Percentiles rank a stretch among this genome's conserved stretches.
Conservation (phyloP, 1,140 invertebrate genomes). For the Orchestia grillus region DNA sequence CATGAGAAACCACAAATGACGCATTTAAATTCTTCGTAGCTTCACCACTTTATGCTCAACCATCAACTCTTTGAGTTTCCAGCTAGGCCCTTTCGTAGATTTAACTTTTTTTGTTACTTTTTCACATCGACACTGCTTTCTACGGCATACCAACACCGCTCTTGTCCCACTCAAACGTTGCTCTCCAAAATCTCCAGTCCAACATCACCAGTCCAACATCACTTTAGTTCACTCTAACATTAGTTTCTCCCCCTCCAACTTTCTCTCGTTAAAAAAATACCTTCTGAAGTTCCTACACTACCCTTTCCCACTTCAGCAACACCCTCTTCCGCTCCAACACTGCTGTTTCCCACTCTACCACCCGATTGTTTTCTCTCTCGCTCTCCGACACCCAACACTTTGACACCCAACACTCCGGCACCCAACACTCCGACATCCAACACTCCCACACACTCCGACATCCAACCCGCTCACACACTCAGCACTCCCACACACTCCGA, state of each 20-base stretch:
- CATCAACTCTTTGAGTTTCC: not conserved
- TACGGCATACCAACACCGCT: not conserved
- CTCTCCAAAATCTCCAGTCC: not conserved
- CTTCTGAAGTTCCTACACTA: not conserved
- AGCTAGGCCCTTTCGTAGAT: not conserved
- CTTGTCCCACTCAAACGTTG: not conserved
- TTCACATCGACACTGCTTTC: not conserved
- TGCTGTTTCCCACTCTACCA: not conserved
- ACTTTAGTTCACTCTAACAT: not conserved
- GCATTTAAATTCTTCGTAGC: not conserved
- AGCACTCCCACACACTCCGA: no score
- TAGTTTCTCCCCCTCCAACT: not conserved
- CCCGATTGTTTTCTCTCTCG: not conserved
- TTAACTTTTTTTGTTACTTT: not conserved
- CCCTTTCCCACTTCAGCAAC: not conserved
- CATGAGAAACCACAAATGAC: no score
- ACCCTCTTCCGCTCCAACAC: not conserved
- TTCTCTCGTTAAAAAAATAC: not conserved
- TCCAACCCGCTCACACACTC: no score
- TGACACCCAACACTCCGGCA: not conserved
- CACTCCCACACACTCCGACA: no score
- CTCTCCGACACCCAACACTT: not conserved
- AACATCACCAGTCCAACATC: not conserved
- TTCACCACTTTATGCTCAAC: not conserved
- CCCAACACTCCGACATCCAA: not conserved